Conservation (phyloP, 2,797 vertebrate species). For the Anomalospiza imberbis region DNA sequence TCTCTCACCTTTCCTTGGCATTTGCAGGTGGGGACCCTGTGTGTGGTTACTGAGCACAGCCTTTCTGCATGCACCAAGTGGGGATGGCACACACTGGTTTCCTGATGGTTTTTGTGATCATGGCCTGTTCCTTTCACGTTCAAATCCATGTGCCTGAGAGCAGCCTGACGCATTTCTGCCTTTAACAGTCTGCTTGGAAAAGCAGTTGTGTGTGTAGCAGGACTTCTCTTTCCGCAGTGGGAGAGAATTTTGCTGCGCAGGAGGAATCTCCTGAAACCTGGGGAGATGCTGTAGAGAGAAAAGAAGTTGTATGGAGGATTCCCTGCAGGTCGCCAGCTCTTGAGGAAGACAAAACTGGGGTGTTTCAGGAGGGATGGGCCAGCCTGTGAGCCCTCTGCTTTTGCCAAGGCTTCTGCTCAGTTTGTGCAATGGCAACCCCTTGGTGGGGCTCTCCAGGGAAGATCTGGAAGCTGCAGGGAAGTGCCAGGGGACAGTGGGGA, state of each 20-base stretch:
- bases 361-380: neutral
- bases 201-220: accelerated
- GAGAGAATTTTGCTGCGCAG: neutral
- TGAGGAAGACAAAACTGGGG: accelerated
- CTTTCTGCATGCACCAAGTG: neutral
- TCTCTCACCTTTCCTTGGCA: neutral
- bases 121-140: accelerated
- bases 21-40: neutral
- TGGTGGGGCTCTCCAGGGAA: neutral
- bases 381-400: neutral
- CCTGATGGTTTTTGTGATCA: neutral
- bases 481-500: neutral
- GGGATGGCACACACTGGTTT: neutral
- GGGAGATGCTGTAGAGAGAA: neutral
- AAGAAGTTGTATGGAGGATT: neutral
- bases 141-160: accelerated
- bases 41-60: neutral
- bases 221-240: neutral
- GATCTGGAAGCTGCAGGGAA: neutral
- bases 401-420: neutral
- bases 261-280: neutral
- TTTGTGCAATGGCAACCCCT: neutral
- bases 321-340: accelerated
- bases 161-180: neutral
- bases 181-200: neutral